Evolutionary conservation across 2,113 vertebrate species (phyloP).

Genomic region (Ceyx cyanopectus): DNA sequence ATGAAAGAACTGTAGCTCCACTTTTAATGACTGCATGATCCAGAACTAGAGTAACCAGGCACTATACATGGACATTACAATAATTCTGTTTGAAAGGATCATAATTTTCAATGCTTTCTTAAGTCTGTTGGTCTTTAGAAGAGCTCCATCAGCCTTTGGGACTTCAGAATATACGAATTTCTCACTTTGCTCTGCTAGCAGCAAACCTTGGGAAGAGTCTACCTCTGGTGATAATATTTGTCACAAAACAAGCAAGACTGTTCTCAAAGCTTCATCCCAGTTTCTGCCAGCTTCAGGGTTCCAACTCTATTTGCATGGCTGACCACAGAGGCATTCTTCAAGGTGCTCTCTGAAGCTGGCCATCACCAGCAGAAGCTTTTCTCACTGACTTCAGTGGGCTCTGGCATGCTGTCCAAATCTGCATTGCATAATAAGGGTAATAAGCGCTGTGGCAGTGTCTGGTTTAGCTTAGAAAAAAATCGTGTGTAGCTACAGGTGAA

Average conservation of each 20-base stretch:
- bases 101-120: neutral
- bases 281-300: neutral
- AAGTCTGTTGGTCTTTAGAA: neutral
- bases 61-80: neutral
- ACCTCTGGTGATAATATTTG: neutral
- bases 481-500: neutral
- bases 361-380: neutral
- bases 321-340: neutral
- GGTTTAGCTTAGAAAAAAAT: neutral
- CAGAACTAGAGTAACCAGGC: neutral
- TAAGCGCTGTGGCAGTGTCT: neutral
- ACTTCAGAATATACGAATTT: neutral
- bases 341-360: neutral
- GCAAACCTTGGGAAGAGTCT: neutral
- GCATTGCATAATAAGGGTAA: neutral
- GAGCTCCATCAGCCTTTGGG: neutral
- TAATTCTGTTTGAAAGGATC: neutral
- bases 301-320: neutral
- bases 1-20: neutral
- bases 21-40: conserved; percentile 12
- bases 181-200: neutral
- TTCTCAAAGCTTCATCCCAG: neutral
- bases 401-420: neutral
- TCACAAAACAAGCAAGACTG: neutral
- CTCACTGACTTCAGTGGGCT: neutral